Evolutionary conservation across 2,113 vertebrate genomes (phyloP).

Genomic region (Oxygymnocypris stewartii): DNA sequence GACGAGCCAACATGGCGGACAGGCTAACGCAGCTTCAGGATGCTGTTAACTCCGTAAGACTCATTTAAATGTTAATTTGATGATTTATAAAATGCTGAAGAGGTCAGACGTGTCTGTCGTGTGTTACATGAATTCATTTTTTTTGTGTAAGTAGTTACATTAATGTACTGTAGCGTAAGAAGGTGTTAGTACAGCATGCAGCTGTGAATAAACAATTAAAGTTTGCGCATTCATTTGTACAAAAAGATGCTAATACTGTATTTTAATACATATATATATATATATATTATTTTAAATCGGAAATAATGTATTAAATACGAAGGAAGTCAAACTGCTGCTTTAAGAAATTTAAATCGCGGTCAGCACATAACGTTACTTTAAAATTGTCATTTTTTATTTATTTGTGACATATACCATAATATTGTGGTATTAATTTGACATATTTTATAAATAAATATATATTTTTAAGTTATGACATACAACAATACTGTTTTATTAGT

Average conservation of each 20-base stretch:
- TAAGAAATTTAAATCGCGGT: not conserved
- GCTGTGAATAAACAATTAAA: not conserved
- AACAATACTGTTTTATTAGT: not conserved
- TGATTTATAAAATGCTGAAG: not conserved
- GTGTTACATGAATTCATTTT: not conserved
- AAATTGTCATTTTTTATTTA: not conserved
- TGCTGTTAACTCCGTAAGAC: constrained; percentile 90
- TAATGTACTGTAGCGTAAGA: not conserved
- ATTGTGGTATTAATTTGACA: not conserved
- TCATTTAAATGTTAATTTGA: not conserved
- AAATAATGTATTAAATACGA: not conserved
- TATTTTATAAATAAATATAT: not conserved
- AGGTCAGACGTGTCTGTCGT: not conserved
- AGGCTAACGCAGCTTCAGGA: constrained; percentile 91
- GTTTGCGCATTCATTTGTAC: not conserved
- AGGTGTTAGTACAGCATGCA: constrained; percentile 12
- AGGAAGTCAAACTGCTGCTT: not conserved
- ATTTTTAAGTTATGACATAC: not conserved
- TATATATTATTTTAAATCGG: too few relatives aligned
- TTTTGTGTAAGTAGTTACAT: not conserved
- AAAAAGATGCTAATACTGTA: not conserved
- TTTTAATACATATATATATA: not conserved
- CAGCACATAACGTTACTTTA: not conserved
- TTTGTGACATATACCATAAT: not conserved
- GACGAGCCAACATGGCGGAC: constrained; percentile 82